phyloP scores from a whole-genome alignment of 2,113 vertebrate genomes.

The Tursiops truncatus region DNA sequence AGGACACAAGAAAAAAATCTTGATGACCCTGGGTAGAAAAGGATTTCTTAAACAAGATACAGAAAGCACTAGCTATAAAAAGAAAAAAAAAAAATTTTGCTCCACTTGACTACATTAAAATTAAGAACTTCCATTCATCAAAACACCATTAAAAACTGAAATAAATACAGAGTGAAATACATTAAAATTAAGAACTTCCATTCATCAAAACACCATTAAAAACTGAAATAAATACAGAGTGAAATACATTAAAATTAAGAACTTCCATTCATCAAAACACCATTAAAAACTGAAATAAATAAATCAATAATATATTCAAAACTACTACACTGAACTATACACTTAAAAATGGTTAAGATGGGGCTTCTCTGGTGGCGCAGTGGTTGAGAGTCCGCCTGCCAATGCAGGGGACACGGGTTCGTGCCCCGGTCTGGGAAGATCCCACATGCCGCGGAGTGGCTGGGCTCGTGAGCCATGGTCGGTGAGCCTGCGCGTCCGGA shows the following conservation, averaged over 20 bases:
- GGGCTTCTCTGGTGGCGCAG: too few relatives aligned
- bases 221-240: background rate
- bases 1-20: background rate
- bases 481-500: too few relatives aligned
- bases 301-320: background rate
- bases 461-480: too few relatives aligned
- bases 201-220: background rate
- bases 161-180: background rate
- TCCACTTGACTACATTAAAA: background rate
- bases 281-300: background rate
- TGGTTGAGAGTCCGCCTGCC: too few relatives aligned
- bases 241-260: background rate
- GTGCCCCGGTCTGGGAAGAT: too few relatives aligned
- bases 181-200: background rate
- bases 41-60: slow-evolving; percentile 10
- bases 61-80: background rate
- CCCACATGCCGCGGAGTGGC: too few relatives aligned
- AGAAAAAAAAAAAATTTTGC: background rate
- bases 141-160: background rate
- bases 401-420: too few relatives aligned
- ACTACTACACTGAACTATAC: background rate
- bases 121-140: background rate
- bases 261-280: background rate
- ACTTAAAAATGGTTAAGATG: background rate
- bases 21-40: background rate